Percentiles rank a stretch among this genome's conserved stretches.
Evolutionary conservation across 2,888 invertebrate genomes (phyloP).

Genomic region (Maniola hyperantus): DNA sequence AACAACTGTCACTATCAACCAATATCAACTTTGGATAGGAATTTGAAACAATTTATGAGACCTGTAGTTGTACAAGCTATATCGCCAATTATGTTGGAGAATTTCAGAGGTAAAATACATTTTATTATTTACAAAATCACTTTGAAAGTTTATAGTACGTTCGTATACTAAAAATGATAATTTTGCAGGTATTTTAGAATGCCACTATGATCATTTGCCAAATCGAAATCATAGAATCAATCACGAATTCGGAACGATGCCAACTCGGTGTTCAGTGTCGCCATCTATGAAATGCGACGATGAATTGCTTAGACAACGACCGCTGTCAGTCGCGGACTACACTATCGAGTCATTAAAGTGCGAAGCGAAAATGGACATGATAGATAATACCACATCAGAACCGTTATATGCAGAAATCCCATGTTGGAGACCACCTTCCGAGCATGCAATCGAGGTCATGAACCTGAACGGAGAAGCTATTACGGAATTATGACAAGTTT

Average conservation of each 20-base stretch:
- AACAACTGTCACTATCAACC: conserved; percentile 80
- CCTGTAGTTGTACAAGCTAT: conserved; percentile 77
- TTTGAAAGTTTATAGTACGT: neutral
- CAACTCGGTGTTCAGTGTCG: conserved; percentile 55
- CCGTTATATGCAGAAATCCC: conserved; percentile 88
- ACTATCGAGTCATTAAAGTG: conserved; percentile 73
- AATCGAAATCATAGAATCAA: conserved; percentile 54
- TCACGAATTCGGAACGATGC: conserved; percentile 58
- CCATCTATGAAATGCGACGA: conserved; percentile 62
- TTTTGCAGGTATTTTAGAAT: conserved; percentile 78
- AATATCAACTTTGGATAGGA: conserved; percentile 73
- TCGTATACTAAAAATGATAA: neutral
- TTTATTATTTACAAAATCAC: neutral
- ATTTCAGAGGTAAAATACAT: conserved; percentile 74
- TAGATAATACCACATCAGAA: conserved; percentile 74
- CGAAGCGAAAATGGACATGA: conserved; percentile 70
- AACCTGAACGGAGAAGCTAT: conserved; percentile 76
- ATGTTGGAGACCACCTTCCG: conserved; percentile 75
- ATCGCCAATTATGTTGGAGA: conserved; percentile 82
- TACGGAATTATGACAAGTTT: conserved; percentile 72
- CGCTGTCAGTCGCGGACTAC: conserved; percentile 63
- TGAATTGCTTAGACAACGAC: conserved; percentile 57
- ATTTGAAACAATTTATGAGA: conserved; percentile 78
- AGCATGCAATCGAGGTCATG: conserved; percentile 71
- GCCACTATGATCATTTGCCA: conserved; percentile 84